A percentile compares a stretch with the other conserved stretches of the same genome.
Conservation (phyloP, 2,797 vertebrate genomes). For the Knipowitschia caucasica region DNA sequence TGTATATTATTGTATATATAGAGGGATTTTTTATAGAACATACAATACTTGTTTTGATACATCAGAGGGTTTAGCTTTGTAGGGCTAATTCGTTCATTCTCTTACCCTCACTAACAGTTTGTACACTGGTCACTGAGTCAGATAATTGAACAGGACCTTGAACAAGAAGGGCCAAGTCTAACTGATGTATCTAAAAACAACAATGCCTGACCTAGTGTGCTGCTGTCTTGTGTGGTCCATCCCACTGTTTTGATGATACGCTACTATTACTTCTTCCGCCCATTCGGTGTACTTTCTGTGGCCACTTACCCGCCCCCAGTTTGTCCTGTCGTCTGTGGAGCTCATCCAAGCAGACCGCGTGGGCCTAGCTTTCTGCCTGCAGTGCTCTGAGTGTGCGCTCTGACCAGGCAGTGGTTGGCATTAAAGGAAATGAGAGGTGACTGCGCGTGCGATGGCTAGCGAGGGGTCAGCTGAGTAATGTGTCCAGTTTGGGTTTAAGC, state of each 20-base stretch:
- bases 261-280: slow-evolving; percentile 5
- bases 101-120: not conserved
- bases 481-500: slow-evolving; percentile 55
- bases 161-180: not conserved
- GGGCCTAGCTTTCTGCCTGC: slow-evolving; percentile 54
- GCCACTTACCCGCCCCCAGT: slow-evolving; percentile 22
- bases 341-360: slow-evolving; percentile 59
- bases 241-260: slow-evolving; percentile 20
- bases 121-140: not conserved
- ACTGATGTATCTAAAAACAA: not conserved
- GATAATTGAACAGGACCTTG: not conserved
- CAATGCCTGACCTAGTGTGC: slow-evolving; percentile 9
- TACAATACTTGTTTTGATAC: too few relatives aligned
- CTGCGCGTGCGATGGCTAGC: slow-evolving; percentile 59
- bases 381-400: slow-evolving; percentile 58
- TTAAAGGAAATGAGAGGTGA: slow-evolving; percentile 69
- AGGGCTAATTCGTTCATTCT: not conserved
- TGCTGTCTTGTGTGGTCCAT: slow-evolving; percentile 37
- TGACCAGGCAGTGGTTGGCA: slow-evolving; percentile 59
- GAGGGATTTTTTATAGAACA: too few relatives aligned
- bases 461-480: slow-evolving; percentile 66
- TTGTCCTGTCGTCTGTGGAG: slow-evolving; percentile 30
- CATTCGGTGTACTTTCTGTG: slow-evolving; percentile 14
- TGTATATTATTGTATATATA: too few relatives aligned
- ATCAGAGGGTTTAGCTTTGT: not conserved